Base-by-base conservation (phyloP, 2,797 vertebrate species). In the Lycodopsis pacificus region DNA sequence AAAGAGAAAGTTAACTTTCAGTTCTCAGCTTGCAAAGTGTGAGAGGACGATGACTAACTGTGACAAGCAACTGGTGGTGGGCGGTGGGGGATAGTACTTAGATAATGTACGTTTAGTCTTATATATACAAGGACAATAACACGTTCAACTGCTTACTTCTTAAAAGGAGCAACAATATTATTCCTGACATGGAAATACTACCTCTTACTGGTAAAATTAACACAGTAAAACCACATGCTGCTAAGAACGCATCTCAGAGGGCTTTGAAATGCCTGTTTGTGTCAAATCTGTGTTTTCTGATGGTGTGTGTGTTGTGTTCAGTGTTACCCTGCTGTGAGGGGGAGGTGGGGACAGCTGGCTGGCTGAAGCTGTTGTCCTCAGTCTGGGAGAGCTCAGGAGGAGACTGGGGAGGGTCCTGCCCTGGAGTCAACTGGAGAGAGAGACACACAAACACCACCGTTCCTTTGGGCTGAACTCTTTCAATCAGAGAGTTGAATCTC, bases 251-350 rank as follows among this genome's bases (percentile, higher is more conserved):
- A 65, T 78, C 22, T 58, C 14, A 27, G 17, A 12, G 0, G 58
- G 53, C 30, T 83, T 68, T 59, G 42, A 82, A 67, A 76, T 30
- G 56, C 20, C 59, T 76, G 66, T 82, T 77, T 68, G 71, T 72
- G 65, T 86, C 27, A 46, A 48, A 70, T 75, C 22, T 71, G 81
- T 75, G 76, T 48, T 44, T 78, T 64, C 14, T 51, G 20, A 14
- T 15, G 17, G 46, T 74, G 65, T 61, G 38, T 42, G 81, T 77
- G 70, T 70, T 62, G 78, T 83, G 73, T 46, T n/a, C 36, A 20
- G 78, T 4, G 65, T 91, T 89, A 99, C 98, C 98, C 94, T 98
- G 97, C 92, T 98, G 97, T 82, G 97, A 98, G 40, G 98, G 97
- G 82, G 97, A 98, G 78, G 96, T 96, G 74, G 97, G 97, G 79